Evolutionary conservation across 2,797 vertebrate species (phyloP).

Genomic region (Varecia variegata): DNA sequence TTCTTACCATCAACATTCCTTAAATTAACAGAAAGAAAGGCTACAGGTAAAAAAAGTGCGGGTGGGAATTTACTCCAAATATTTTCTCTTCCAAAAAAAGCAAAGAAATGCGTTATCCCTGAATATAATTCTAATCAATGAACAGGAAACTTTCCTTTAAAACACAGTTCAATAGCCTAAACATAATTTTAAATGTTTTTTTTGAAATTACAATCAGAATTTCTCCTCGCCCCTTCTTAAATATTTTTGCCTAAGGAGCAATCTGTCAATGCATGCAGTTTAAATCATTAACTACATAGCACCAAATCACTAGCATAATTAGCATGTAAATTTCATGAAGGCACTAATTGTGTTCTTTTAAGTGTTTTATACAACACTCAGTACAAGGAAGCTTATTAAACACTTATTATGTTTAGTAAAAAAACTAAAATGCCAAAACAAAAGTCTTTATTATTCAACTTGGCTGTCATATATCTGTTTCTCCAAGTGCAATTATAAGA

Average conservation of each 20-base stretch:
- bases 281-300: slow-evolving; percentile 43
- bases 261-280: slow-evolving; percentile 6
- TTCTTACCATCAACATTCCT: background rate
- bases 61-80: background rate
- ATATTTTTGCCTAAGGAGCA: slow-evolving; percentile 24
- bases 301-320: slow-evolving; percentile 42
- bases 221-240: background rate
- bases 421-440: slow-evolving; percentile 46
- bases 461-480: slow-evolving; percentile 37
- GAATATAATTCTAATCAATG: background rate
- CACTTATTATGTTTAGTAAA: slow-evolving; percentile 29
- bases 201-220: background rate
- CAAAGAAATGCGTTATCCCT: background rate
- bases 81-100: background rate
- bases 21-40: background rate
- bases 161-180: background rate
- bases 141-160: slow-evolving; percentile 8
- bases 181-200: background rate
- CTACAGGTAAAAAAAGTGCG: background rate
- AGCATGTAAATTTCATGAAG: slow-evolving; percentile 53
- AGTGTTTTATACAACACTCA: slow-evolving; percentile 30
- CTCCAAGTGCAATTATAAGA: slow-evolving; percentile 43
- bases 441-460: slow-evolving; percentile 49
- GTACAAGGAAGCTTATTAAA: slow-evolving; percentile 41
- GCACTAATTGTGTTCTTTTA: background rate